Percentiles rank a stretch among this genome's conserved stretches.
Conservation (phyloP, 30 jellyfish, hydroid and myxozoan genomes). For the Sanderia malayensis region DNA sequence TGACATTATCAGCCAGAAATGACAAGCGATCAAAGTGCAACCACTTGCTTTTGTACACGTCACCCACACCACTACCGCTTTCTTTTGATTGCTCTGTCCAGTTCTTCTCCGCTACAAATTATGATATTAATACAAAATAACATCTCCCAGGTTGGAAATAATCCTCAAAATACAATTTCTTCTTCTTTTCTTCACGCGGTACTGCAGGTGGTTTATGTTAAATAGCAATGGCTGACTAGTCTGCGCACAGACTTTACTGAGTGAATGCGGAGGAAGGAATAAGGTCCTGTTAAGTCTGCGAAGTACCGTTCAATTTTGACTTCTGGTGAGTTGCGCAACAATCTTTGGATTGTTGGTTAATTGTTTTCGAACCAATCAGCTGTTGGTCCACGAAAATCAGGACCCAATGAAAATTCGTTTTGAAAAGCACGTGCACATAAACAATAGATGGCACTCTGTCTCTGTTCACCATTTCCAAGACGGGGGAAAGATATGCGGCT, state of each 20-base stretch:
- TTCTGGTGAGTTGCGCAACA: constrained; percentile 15
- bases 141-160: too few relatives aligned
- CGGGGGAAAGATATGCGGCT: constrained; percentile 8
- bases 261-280: background rate
- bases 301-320: constrained; percentile 14
- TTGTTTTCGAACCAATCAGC: constrained; percentile 17
- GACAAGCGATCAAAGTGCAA: too few relatives aligned
- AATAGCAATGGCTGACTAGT: too few relatives aligned
- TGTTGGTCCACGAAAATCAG: background rate
- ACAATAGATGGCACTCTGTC: background rate
- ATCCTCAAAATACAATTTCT: too few relatives aligned
- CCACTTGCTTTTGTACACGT: too few relatives aligned
- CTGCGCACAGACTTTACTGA: constrained; percentile 23
- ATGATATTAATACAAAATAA: too few relatives aligned
- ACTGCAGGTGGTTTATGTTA: too few relatives aligned
- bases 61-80: too few relatives aligned
- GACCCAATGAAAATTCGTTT: constrained; percentile 18
- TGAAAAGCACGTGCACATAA: constrained; percentile 9
- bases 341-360: background rate
- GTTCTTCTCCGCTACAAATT: too few relatives aligned
- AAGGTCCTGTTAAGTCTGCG: constrained; percentile 20
- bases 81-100: too few relatives aligned
- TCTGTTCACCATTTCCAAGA: background rate
- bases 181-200: too few relatives aligned
- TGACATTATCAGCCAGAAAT: too few relatives aligned